Evolutionary conservation across 1,140 invertebrate species (phyloP).

Genomic region (Drosophila bifasciata): DNA sequence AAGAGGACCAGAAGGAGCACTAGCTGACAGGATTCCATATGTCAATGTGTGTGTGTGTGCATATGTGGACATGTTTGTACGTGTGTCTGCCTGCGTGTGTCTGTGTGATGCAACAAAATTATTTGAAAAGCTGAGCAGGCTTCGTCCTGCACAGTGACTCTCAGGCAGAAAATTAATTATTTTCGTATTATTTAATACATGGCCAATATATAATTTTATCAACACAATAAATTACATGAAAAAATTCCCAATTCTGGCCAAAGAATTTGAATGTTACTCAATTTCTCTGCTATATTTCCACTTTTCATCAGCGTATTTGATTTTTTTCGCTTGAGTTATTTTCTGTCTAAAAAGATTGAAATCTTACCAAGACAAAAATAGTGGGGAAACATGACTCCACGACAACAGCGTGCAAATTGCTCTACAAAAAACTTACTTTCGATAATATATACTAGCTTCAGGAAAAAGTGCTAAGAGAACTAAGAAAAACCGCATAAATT

Average conservation of each 20-base stretch:
- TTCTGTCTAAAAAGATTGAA: constrained; percentile 10
- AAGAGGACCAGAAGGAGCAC: too few relatives aligned
- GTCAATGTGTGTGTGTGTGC: too few relatives aligned
- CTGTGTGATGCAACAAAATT: not conserved
- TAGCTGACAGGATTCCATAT: too few relatives aligned
- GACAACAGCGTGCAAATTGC: too few relatives aligned
- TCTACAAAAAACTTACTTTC: too few relatives aligned
- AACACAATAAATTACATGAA: not conserved
- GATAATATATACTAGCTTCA: too few relatives aligned
- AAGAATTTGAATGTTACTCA: not conserved
- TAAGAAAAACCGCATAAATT: too few relatives aligned
- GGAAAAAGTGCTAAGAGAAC: too few relatives aligned
- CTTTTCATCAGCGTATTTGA: not conserved
- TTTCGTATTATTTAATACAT: not conserved
- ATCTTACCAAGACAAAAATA: not conserved
- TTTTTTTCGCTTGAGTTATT: constrained; percentile 17
- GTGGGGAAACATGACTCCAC: too few relatives aligned
- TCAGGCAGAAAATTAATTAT: not conserved
- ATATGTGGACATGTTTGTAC: not conserved
- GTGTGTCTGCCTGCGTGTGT: not conserved
- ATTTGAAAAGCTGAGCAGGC: not conserved
- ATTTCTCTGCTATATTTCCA: not conserved
- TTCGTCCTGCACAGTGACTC: not conserved
- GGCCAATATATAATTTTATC: not conserved
- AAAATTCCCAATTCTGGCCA: constrained; percentile 10